Evolutionary conservation across 2,797 vertebrate species (phyloP).

Genomic region (Neosilurus hyrtlii): DNA sequence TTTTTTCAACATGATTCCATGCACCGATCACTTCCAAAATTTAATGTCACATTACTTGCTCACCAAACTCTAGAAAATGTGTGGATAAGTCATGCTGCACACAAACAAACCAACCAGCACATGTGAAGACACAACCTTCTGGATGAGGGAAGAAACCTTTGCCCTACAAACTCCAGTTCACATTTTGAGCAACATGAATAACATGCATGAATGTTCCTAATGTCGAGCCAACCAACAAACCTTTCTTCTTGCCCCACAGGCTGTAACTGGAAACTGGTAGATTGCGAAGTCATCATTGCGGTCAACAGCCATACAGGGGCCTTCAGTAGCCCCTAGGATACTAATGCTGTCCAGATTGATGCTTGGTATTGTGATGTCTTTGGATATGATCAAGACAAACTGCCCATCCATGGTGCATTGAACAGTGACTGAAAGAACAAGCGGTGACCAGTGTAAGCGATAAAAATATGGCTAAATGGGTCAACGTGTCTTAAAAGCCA

Average conservation of each 20-base stretch:
- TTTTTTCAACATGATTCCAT: too few relatives aligned
- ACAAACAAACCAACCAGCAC: too few relatives aligned
- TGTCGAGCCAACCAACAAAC: slow-evolving; percentile 46
- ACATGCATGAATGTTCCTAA: background rate
- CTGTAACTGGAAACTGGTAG: slow-evolving; percentile 72
- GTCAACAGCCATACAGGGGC: slow-evolving; percentile 58
- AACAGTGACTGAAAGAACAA: slow-evolving; percentile 66
- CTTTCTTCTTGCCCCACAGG: slow-evolving; percentile 68
- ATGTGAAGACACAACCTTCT: too few relatives aligned
- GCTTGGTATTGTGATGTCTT: slow-evolving; percentile 63
- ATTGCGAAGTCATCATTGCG: slow-evolving; percentile 64
- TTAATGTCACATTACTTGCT: too few relatives aligned
- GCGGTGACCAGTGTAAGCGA: background rate
- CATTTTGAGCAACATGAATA: background rate
- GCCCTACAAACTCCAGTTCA: background rate
- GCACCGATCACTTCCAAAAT: too few relatives aligned
- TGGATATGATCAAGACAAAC: slow-evolving; percentile 73
- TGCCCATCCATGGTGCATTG: slow-evolving; percentile 75
- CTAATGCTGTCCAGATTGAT: slow-evolving; percentile 65
- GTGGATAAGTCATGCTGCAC: too few relatives aligned
- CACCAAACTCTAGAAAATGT: too few relatives aligned
- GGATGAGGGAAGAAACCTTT: background rate
- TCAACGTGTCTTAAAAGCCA: background rate
- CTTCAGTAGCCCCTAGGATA: slow-evolving; percentile 57
- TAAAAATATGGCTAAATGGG: background rate